Percentiles rank a stretch among this genome's conserved stretches.
Conservation (phyloP, 2,113 vertebrate species). For the Actinemys pallida region DNA sequence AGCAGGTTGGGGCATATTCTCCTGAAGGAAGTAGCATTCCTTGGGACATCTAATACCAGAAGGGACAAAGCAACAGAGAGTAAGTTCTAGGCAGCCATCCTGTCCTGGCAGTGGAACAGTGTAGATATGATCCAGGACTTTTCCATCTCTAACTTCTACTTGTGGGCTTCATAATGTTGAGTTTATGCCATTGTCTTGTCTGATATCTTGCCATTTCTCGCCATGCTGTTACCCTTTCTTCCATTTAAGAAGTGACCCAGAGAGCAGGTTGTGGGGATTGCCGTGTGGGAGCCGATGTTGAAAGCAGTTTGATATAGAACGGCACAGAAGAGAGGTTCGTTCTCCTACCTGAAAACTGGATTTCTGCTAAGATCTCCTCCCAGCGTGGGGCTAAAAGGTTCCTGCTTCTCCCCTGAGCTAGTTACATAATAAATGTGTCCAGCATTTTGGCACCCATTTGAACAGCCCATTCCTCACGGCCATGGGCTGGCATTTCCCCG, state of each 20-base stretch:
- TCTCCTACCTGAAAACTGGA: neutral
- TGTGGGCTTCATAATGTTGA: neutral
- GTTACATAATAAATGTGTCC: neutral
- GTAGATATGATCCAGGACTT: neutral
- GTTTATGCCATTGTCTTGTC: neutral
- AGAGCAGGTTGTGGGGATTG: neutral
- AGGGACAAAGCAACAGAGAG: neutral
- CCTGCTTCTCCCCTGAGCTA: neutral
- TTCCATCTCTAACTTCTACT: neutral
- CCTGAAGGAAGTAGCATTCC: neutral
- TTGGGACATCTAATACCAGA: neutral
- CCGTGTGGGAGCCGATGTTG: neutral
- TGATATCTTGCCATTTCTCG: too few relatives aligned
- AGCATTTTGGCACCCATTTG: neutral
- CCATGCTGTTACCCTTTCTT: neutral
- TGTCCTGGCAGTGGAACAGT: neutral
- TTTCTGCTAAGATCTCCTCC: rapidly evolving
- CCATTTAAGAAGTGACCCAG: neutral
- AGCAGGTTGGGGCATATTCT: neutral
- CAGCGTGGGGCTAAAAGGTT: rapidly evolving
- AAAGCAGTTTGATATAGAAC: neutral
- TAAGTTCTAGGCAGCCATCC: neutral
- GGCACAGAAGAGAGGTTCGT: neutral
- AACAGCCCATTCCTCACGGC: neutral
- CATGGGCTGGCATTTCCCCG: neutral